These are phyloP conservation scores for Stigmatopora nigra DNA, from an alignment of 2,113 vertebrate species.

Conservation along the genomic window DNA sequence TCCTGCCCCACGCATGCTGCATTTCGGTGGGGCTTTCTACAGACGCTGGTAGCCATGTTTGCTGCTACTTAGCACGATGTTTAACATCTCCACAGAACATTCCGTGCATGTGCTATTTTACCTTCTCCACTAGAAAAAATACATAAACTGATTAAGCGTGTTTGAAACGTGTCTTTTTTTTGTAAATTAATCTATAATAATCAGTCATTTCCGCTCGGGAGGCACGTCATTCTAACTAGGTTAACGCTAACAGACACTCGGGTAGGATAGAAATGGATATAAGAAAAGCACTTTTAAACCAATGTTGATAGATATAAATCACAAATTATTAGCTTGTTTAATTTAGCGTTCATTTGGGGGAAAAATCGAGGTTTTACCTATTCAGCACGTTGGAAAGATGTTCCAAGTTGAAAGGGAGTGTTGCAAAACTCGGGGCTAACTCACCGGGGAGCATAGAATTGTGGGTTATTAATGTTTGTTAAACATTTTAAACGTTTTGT, in stretches of 20 bases:
- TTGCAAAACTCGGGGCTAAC: neutral
- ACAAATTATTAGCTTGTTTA: neutral
- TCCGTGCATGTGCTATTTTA: neutral
- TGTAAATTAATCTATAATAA: neutral
- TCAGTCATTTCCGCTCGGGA: constrained; percentile 1
- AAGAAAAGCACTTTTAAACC: constrained; percentile 15
- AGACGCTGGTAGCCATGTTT: constrained; percentile 73
- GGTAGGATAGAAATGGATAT: constrained; percentile 49
- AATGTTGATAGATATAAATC: neutral
- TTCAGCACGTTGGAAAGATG: neutral
- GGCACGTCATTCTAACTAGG: constrained; percentile 7
- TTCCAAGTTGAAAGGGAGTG: neutral
- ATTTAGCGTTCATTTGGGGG: neutral
- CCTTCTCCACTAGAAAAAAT: too few relatives aligned
- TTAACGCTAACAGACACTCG: constrained; percentile 33
- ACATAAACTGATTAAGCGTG: neutral
- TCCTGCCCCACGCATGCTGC: constrained; percentile 35
- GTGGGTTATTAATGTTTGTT: neutral
- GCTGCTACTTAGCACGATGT: constrained; percentile 53
- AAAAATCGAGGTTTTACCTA: neutral
- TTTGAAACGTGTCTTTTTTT: neutral
- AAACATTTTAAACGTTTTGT: neutral
- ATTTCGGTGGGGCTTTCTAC: constrained; percentile 48
- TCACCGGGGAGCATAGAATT: neutral
- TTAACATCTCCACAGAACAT: constrained; percentile 51